Evolutionary conservation across 2,113 vertebrate genomes (phyloP).

Genomic region (Proteles cristata): DNA sequence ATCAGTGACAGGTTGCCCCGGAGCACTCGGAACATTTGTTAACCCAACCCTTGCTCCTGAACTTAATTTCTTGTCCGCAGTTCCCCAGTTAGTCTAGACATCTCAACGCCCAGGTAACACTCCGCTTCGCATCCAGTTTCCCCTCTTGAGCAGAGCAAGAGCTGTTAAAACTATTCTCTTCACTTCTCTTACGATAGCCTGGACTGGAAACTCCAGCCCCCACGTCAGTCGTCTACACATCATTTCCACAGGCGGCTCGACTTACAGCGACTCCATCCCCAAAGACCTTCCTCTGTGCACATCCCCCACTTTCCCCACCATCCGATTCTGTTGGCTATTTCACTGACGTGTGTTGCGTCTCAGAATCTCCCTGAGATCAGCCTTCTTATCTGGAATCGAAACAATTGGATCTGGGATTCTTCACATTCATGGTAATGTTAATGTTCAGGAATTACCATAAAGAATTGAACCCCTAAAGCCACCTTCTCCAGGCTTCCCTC

Average conservation of each 20-base stretch:
- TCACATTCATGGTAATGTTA: background rate
- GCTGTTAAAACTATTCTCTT: conserved; percentile 43
- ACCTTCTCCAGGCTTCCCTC: background rate
- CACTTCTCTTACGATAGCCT: background rate
- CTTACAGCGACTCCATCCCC: background rate
- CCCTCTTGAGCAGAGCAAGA: background rate
- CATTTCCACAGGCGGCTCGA: background rate
- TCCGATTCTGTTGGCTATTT: background rate
- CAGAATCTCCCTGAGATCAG: background rate
- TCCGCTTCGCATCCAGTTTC: background rate
- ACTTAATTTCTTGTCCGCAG: background rate
- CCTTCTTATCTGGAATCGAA: background rate
- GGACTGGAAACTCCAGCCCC: background rate
- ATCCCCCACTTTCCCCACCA: background rate
- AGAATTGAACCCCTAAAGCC: background rate
- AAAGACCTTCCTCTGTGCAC: background rate
- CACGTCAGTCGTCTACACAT: background rate
- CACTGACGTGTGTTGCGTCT: background rate
- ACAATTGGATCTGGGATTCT: background rate
- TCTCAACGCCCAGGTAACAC: background rate
- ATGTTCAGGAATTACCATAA: background rate
- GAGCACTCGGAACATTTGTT: background rate
- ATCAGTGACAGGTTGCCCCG: background rate
- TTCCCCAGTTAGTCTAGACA: background rate
- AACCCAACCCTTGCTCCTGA: background rate